phyloP scores from a whole-genome alignment of 2,888 invertebrate species.

The Erynnis tages region DNA sequence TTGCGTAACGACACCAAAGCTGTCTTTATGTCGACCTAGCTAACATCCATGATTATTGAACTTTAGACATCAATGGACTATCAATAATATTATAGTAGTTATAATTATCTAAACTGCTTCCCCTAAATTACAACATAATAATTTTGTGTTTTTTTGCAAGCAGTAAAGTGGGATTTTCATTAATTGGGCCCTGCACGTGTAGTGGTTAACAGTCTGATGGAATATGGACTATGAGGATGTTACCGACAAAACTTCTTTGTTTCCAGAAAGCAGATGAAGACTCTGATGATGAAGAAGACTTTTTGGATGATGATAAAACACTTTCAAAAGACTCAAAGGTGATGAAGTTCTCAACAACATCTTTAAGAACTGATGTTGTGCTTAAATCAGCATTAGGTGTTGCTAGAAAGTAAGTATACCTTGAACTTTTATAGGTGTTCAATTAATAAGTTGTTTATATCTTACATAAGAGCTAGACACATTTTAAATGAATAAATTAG shows the following conservation, averaged over 20 bases:
- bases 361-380: slow-evolving; percentile 86
- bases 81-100: too few species aligned
- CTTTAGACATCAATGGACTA: too few species aligned
- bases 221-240: too few species aligned
- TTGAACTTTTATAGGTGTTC: background rate
- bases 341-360: slow-evolving; percentile 82
- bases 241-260: background rate
- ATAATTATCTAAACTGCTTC: too few species aligned
- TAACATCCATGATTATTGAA: background rate
- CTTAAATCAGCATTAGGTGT: slow-evolving; percentile 86
- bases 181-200: too few species aligned
- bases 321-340: slow-evolving; percentile 84
- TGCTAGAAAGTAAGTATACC: slow-evolving; percentile 85
- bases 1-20: too few species aligned
- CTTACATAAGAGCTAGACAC: too few species aligned
- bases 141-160: too few species aligned
- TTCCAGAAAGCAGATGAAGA: slow-evolving; percentile 67
- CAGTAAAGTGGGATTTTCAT: too few species aligned
- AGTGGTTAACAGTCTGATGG: too few species aligned
- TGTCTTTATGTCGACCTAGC: background rate
- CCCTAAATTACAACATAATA: too few species aligned
- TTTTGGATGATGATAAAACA: slow-evolving; percentile 65
- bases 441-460: background rate
- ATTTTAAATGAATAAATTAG: too few species aligned
- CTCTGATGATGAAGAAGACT: slow-evolving; percentile 78